Conservation (phyloP, 2,113 vertebrate species). For the Deroptyus accipitrinus region DNA sequence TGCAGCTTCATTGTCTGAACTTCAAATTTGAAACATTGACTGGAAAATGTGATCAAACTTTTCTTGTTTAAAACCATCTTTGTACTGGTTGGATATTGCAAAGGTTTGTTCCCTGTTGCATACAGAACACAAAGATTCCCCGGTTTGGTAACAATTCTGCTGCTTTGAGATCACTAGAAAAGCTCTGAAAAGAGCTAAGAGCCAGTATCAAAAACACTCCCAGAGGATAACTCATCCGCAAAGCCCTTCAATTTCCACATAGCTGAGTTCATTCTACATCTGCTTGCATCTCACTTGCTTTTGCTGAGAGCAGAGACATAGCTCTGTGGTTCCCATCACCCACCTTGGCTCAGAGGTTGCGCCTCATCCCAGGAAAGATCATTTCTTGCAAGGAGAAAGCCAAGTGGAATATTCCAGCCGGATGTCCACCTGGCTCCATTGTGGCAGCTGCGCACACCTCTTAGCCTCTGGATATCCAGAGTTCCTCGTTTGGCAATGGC, state of each 20-base stretch:
- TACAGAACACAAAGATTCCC: neutral
- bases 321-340: neutral
- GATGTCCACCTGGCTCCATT: conserved; percentile 85
- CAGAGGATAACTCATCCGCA: neutral
- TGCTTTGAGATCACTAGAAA: neutral
- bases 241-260: neutral
- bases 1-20: neutral
- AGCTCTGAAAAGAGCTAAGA: neutral
- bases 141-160: neutral
- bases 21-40: neutral
- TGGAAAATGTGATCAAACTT: neutral
- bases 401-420: conserved; percentile 89
- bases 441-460: conserved; percentile 84
- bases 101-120: neutral
- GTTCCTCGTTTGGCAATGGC: conserved; percentile 79
- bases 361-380: conserved; percentile 83
- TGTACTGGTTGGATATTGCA: neutral
- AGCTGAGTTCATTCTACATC: neutral
- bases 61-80: neutral
- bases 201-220: neutral
- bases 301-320: neutral
- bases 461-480: conserved; percentile 76
- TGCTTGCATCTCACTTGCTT: neutral
- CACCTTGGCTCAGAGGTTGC: conserved; percentile 84
- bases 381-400: conserved; percentile 85